Evolutionary conservation across 2,113 vertebrate genomes (phyloP), one percentile per base, ranked within the genome.

Genomic region (Gnathonemus echidnorhynchus): DNA sequence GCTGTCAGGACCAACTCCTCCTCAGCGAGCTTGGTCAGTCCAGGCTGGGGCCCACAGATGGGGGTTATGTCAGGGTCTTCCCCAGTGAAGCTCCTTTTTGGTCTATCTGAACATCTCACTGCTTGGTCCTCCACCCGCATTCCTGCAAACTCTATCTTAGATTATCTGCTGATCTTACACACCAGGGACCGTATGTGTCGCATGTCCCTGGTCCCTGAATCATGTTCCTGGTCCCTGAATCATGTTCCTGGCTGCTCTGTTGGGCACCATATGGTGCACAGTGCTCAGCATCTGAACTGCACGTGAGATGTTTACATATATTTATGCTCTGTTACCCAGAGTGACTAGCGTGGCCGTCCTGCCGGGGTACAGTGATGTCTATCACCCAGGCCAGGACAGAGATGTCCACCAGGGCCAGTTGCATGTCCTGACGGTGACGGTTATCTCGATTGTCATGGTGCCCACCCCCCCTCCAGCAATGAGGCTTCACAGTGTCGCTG

Each of bases 401-500:
- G 21, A 48, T 85, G 10, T 27, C 21, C n/a, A 13, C 62, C 62
- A 70, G n/a, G 62, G 10, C 62, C n/a, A 27, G n/a, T 66, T 31
- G 9, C n/a, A 9, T 70, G 9, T 66, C 62, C 62, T 11, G 10
- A 13, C 10, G 9, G n/a, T 31, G n/a, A 70, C 3, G n/a, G 62
- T 11, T 27, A 31, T 50, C 48, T n/a, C n/a, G 46, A 52, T n/a
- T 27, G 11, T 27, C 48, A 24, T 17, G 48, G 85, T 27, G 24
- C 7, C 84, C 21, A 50, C 31, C 31, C 31, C 74, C 31, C 74
- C 13, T 21, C 21, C 42, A 1, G 39, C 10, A 27, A 27, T 56
- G 85, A 35, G 39, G 45, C 90, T 90, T 92, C 49, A 52, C 24
- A 4, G n/a, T 70, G 9, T 42, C 86, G 31, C 89, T 88, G 39